Evolutionary conservation across 2,888 invertebrate genomes (phyloP).

Genomic region (Nymphalis c-album): DNA sequence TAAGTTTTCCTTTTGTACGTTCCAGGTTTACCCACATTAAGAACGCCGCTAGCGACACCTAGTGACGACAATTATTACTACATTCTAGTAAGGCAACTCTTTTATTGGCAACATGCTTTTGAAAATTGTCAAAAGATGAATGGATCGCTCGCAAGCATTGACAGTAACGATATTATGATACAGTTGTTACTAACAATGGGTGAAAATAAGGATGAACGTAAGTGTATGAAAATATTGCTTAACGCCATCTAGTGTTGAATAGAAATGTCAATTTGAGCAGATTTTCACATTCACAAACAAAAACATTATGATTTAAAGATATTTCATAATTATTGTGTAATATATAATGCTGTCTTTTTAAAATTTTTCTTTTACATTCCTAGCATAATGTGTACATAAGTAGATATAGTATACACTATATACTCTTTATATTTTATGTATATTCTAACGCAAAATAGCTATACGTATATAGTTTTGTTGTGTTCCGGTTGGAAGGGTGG

Average conservation of each 20-base stretch:
- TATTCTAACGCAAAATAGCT: too few species aligned
- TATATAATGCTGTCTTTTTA: background rate
- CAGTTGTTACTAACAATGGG: slow-evolving; percentile 70
- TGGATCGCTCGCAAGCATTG: slow-evolving; percentile 62
- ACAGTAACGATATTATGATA: slow-evolving; percentile 58
- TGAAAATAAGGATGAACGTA: slow-evolving; percentile 69
- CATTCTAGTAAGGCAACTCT: slow-evolving; percentile 57
- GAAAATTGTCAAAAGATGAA: slow-evolving; percentile 70
- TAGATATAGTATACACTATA: too few species aligned
- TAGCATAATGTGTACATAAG: too few species aligned
- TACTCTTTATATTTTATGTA: too few species aligned
- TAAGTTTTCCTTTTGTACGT: background rate
- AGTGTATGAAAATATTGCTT: slow-evolving; percentile 41
- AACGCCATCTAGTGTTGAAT: slow-evolving; percentile 10
- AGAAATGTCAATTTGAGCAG: background rate
- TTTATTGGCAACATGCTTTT: slow-evolving; percentile 70
- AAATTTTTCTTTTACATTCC: background rate
- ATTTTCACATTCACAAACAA: background rate
- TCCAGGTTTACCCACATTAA: slow-evolving; percentile 48
- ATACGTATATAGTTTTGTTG: too few species aligned
- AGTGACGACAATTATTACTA: slow-evolving; percentile 70
- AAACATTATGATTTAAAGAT: background rate
- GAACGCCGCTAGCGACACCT: slow-evolving; percentile 48
- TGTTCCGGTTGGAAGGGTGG: too few species aligned
- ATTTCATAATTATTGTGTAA: too few species aligned